phyloP scores from a whole-genome alignment of 2,113 vertebrate genomes.

The Anoura caudifer region DNA sequence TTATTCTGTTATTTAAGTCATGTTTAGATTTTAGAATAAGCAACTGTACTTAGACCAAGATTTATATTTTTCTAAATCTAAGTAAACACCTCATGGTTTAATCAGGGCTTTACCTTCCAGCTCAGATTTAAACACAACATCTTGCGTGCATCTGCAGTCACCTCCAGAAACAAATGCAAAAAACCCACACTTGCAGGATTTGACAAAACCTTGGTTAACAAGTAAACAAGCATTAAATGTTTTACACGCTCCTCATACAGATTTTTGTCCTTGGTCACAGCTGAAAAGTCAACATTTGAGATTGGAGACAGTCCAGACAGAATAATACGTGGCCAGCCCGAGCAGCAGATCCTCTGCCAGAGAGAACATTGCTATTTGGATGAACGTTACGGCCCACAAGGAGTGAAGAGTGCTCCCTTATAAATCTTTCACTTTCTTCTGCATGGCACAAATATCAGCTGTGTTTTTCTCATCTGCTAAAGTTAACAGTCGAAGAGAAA shows the following conservation, averaged over 20 bases:
- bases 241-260: conserved; percentile 71
- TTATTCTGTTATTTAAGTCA: not conserved
- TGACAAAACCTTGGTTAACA: conserved; percentile 67
- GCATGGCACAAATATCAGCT: conserved; percentile 9
- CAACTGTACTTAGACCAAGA: conserved; percentile 35
- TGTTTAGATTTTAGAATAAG: not conserved
- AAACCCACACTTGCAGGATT: conserved; percentile 66
- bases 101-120: conserved; percentile 53
- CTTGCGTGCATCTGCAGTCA: conserved; percentile 64
- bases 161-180: conserved; percentile 65
- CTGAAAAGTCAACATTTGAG: conserved; percentile 81
- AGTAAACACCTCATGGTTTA: not conserved
- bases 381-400: conserved; percentile 67
- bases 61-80: conserved; percentile 48
- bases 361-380: conserved; percentile 76
- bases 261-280: conserved; percentile 75
- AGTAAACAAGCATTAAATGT: conserved; percentile 81
- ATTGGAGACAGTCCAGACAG: conserved; percentile 77
- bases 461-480: not conserved
- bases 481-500: conserved; percentile 37
- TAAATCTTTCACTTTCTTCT: conserved; percentile 65
- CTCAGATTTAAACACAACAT: not conserved
- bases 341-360: conserved; percentile 68
- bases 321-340: conserved; percentile 67
- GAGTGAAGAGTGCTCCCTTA: conserved; percentile 60